These are phyloP conservation scores for Acomys russatus DNA, from an alignment of 2,797 vertebrate species.

Conservation along the genomic window DNA sequence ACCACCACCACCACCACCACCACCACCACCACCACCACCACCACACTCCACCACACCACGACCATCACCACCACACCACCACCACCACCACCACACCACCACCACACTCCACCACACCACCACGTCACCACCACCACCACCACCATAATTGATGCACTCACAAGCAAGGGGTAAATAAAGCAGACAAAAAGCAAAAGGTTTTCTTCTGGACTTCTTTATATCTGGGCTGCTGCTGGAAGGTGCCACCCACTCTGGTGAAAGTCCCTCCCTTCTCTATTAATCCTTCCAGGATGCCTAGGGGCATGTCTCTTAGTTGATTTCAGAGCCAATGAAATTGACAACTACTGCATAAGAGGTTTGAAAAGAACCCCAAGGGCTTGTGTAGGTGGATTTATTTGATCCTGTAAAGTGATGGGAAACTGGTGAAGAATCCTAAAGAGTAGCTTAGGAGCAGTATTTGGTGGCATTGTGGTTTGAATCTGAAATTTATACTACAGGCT, in stretches of 20 bases:
- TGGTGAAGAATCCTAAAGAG: constrained; percentile 32
- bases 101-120: too few species aligned
- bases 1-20: too few species aligned
- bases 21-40: too few species aligned
- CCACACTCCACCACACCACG: too few species aligned
- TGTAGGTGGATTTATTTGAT: background rate
- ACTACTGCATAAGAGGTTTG: background rate
- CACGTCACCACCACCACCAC: background rate
- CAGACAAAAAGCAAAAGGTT: background rate
- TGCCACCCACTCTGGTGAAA: background rate
- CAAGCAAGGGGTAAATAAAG: background rate
- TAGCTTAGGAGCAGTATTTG: background rate
- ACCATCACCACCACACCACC: too few species aligned
- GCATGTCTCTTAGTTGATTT: background rate
- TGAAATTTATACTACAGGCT: background rate
- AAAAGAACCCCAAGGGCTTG: background rate
- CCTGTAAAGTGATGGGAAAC: background rate
- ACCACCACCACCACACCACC: too few species aligned
- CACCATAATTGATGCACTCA: background rate
- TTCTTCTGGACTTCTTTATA: background rate
- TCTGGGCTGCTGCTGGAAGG: background rate
- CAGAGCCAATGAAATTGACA: background rate
- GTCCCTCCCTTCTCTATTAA: background rate
- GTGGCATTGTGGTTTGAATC: background rate
- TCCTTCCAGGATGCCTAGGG: background rate